Conservation (phyloP, 2,113 vertebrate species). For the Dipodomys merriami region DNA sequence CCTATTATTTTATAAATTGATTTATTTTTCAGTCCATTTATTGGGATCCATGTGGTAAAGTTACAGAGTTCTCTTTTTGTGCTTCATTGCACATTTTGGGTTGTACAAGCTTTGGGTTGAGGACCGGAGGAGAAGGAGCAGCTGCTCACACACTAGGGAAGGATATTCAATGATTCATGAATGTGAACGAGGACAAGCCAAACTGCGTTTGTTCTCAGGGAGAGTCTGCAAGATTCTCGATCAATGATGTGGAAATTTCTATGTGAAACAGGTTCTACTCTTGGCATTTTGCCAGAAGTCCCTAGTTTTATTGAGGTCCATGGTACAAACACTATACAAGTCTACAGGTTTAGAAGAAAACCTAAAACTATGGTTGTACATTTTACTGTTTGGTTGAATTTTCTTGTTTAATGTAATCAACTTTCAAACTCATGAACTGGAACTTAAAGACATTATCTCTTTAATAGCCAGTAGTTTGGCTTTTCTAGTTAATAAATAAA, state of each 20-base stretch:
- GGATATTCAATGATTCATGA: conserved; percentile 56
- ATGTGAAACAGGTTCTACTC: conserved; percentile 50
- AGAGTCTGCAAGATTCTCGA: neutral
- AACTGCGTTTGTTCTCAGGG: conserved; percentile 12
- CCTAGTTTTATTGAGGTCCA: conserved; percentile 15
- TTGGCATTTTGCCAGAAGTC: conserved; percentile 31
- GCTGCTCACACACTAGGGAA: neutral
- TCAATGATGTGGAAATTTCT: conserved; percentile 39
- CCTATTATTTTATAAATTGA: neutral
- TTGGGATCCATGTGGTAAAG: neutral
- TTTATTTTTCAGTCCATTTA: conserved; percentile 10
- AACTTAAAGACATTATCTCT: too few relatives aligned
- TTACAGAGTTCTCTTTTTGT: neutral
- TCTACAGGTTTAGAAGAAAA: neutral
- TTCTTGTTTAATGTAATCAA: conserved; percentile 18
- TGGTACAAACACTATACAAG: neutral
- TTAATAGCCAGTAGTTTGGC: neutral
- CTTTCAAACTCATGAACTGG: neutral
- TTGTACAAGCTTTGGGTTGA: neutral
- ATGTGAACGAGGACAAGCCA: neutral
- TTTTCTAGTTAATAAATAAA: conserved; percentile 43
- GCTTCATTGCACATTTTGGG: neutral
- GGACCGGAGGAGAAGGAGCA: neutral
- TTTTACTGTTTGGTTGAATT: neutral
- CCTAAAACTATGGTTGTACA: neutral